phyloP scores from a whole-genome alignment of 2,888 invertebrate genomes.

The Heliconius ethilla region DNA sequence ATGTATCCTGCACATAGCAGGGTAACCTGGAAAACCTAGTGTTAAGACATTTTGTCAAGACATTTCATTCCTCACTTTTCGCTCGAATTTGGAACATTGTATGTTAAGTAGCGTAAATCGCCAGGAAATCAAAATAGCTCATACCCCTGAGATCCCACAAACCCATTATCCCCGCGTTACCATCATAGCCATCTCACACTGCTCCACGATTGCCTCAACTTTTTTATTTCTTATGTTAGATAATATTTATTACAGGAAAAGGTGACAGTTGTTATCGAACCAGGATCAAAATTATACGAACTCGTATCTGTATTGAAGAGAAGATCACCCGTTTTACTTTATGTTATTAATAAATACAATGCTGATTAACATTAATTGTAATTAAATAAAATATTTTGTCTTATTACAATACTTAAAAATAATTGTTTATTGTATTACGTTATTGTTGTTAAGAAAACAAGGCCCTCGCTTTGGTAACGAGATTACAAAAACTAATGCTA shows the following conservation, averaged over 20 bases:
- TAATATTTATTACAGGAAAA: constrained; percentile 53
- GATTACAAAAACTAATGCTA: too few species aligned
- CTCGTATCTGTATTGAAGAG: constrained; percentile 55
- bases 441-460: too few species aligned
- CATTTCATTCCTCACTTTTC: too few species aligned
- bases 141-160: background rate
- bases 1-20: too few species aligned
- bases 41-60: too few species aligned
- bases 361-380: constrained; percentile 21
- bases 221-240: background rate
- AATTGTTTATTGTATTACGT: too few species aligned
- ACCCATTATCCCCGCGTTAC: background rate
- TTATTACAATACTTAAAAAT: background rate
- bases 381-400: background rate
- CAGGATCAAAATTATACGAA: constrained; percentile 60
- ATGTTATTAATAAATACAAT: constrained; percentile 61
- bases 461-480: too few species aligned
- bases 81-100: too few species aligned
- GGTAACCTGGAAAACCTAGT: too few species aligned
- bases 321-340: constrained; percentile 62
- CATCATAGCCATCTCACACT: background rate
- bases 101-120: too few species aligned
- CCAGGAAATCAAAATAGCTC: background rate
- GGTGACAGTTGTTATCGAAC: constrained; percentile 55
- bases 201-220: background rate